A percentile compares a stretch with the other conserved stretches of the same genome.
phyloP scores from a whole-genome alignment of 2,888 invertebrate genomes.

The Caenorhabditis sp. region DNA sequence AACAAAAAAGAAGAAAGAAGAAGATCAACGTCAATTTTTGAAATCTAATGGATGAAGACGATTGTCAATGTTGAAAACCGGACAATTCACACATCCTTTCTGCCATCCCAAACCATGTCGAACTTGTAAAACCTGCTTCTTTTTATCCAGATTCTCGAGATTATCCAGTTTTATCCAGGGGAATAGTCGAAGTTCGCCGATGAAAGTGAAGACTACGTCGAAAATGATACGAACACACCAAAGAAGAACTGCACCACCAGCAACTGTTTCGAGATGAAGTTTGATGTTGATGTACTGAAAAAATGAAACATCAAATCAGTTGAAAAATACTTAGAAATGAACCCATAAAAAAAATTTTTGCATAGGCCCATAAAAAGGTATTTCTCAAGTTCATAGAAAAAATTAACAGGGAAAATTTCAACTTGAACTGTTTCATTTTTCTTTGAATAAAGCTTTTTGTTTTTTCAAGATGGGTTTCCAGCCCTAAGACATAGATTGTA shows the following conservation, averaged over 20 bases:
- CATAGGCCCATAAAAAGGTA: too few species aligned
- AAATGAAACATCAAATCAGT: not conserved
- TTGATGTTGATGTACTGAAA: constrained; percentile 55
- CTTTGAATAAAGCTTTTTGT: too few species aligned
- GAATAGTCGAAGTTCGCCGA: constrained; percentile 51
- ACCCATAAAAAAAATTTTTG: too few species aligned
- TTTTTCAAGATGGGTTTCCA: too few species aligned
- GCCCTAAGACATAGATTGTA: too few species aligned
- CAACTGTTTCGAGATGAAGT: constrained; percentile 52
- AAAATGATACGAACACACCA: constrained; percentile 59
- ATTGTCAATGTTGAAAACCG: constrained; percentile 56
- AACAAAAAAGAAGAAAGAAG: not conserved
- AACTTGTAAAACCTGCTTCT: constrained; percentile 31
- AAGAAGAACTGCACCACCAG: constrained; percentile 56
- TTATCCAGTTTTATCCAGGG: constrained; percentile 47
- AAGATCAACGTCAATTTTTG: constrained; percentile 46
- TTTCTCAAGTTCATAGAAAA: too few species aligned
- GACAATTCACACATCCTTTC: constrained; percentile 54
- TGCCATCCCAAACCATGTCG: constrained; percentile 49
- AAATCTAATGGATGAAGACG: constrained; percentile 55
- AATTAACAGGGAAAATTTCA: too few species aligned
- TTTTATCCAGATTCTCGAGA: constrained; percentile 35
- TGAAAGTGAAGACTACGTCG: constrained; percentile 49
- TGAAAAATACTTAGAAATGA: too few species aligned
- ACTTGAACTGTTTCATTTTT: too few species aligned